These are phyloP conservation scores for Kryphioiulus occultus DNA, from an alignment of 2,888 invertebrate species.

Conservation along the genomic window DNA sequence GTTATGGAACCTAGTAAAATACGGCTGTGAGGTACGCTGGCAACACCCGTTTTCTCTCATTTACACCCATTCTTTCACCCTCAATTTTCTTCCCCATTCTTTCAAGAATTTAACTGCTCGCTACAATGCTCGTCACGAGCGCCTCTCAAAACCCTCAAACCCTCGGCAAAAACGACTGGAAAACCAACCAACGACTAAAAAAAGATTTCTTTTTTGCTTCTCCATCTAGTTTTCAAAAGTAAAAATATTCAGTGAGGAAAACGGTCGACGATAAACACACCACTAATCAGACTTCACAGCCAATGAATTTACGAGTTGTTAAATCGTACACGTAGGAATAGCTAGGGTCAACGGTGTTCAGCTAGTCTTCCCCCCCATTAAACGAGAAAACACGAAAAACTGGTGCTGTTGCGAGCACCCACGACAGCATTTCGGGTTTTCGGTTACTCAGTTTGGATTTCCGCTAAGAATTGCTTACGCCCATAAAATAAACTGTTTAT, in stretches of 20 bases:
- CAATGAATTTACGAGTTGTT: slow-evolving; percentile 36
- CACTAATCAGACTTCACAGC: slow-evolving; percentile 32
- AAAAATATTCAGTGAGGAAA: slow-evolving; percentile 2
- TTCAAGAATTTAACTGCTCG: slow-evolving; percentile 34
- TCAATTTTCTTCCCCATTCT: slow-evolving; percentile 39
- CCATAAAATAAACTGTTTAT: slow-evolving; percentile 32
- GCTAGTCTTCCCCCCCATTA: neutral
- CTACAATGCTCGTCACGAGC: slow-evolving; percentile 10
- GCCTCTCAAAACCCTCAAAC: neutral
- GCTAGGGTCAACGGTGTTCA: neutral
- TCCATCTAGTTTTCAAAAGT: slow-evolving; percentile 24
- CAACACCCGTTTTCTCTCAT: slow-evolving; percentile 39
- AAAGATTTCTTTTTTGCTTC: slow-evolving; percentile 1
- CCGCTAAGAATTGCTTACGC: slow-evolving; percentile 21
- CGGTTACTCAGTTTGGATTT: slow-evolving; percentile 34
- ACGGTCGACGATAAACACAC: slow-evolving; percentile 25
- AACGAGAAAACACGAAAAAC: slow-evolving; percentile 19
- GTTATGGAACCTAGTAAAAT: slow-evolving; percentile 40
- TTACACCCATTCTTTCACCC: slow-evolving; percentile 40
- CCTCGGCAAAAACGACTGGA: neutral
- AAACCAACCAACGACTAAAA: slow-evolving; percentile 2
- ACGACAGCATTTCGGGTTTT: slow-evolving; percentile 33
- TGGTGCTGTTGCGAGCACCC: neutral
- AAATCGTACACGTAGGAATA: slow-evolving; percentile 24
- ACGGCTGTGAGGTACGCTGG: neutral